These are phyloP conservation scores for Heteromormyrus szaboi DNA, from an alignment of 2,797 vertebrate species.

Conservation along the genomic window DNA sequence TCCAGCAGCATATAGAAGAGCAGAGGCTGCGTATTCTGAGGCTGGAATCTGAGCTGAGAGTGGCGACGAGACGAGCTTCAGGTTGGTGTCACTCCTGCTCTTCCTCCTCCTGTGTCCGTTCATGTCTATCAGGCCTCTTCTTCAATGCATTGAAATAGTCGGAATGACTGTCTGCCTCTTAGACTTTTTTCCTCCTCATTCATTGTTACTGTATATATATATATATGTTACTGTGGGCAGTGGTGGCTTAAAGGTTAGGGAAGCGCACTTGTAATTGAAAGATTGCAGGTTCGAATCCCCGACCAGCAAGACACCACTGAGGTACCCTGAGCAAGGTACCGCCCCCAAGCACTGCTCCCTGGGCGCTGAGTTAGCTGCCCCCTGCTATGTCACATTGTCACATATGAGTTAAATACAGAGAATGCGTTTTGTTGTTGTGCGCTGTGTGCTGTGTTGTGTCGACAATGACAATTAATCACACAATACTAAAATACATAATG, in stretches of 20 bases:
- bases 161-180: neutral
- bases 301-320: neutral
- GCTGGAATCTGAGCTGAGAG: constrained; percentile 62
- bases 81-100: constrained; percentile 51
- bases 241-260: no score
- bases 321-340: no score
- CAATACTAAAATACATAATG: neutral
- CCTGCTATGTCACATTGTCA: neutral
- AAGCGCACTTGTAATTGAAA: neutral
- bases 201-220: neutral
- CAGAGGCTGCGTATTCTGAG: constrained; percentile 75
- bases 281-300: neutral
- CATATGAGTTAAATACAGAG: neutral
- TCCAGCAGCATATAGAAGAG: constrained; percentile 81
- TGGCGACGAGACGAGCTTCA: constrained; percentile 48
- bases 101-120: neutral
- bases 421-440: neutral
- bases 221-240: no score
- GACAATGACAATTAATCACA: neutral
- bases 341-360: no score
- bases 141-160: neutral
- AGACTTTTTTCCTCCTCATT: neutral
- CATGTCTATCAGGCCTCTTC: neutral
- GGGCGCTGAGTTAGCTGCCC: no score
- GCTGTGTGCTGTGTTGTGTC: neutral